Evolutionary conservation across 2,888 invertebrate genomes (phyloP), one percentile per base, ranked within the genome.

Genomic region (Automeris io): DNA sequence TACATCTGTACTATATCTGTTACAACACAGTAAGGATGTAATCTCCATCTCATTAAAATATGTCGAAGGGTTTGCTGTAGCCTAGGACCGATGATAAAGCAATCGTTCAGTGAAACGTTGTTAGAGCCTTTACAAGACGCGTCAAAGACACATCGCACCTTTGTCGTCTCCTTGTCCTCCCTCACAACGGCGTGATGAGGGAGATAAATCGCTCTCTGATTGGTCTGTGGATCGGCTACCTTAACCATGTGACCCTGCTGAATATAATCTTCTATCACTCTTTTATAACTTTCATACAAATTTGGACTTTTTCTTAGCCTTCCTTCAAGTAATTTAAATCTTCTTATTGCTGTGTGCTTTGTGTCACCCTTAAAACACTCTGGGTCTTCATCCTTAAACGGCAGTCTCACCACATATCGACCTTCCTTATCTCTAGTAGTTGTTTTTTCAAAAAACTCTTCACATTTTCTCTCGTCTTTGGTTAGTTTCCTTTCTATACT

Each of bases 101-200:
- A 26, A 24, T 48, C 44, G 33, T 59, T 57, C 18, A 59, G 37
- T n/a, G n/a, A n/a, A n/a, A n/a, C n/a, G n/a, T n/a, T n/a, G n/a
- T n/a, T n/a, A n/a, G n/a, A n/a, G n/a, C n/a, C n/a, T n/a, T n/a
- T n/a, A n/a, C n/a, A n/a, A n/a, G n/a, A n/a, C n/a, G n/a, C n/a
- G n/a, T n/a, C n/a, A n/a, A n/a, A n/a, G n/a, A n/a, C n/a, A n/a
- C n/a, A n/a, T n/a, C n/a, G n/a, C n/a, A n/a, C n/a, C n/a, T n/a
- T n/a, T n/a, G n/a, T n/a, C n/a, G n/a, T n/a, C n/a, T n/a, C n/a
- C 3, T 38, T 49, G 9, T 51, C 45, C 4, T 46, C 38, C 3
- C 47, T 43, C 1, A 61, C 13, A 0, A 65, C 55, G 0, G 61
- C 54, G 32, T 59, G 61, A 21, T 65, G 59, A 3, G 62, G 60